phyloP scores from a whole-genome alignment of 1,140 invertebrate genomes.

The Lanistes nyassanus region DNA sequence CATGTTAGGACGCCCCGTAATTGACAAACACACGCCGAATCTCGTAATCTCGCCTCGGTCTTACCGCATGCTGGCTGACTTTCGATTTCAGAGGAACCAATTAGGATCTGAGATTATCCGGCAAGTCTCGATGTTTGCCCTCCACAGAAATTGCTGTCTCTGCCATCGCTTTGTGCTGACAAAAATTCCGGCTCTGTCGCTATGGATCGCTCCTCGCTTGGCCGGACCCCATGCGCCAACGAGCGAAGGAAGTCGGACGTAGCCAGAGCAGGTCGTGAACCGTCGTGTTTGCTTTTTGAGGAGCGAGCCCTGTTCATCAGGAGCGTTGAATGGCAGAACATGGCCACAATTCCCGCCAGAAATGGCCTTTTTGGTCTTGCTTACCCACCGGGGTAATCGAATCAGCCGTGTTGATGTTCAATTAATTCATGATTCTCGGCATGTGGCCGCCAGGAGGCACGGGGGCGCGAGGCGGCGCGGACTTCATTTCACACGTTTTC shows the following conservation, averaged over 20 bases:
- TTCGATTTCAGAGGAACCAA: too few species aligned
- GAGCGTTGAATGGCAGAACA: conserved; percentile 4
- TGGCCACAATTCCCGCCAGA: conserved; percentile 6
- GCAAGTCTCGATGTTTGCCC: background rate
- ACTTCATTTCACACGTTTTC: conserved; percentile 21
- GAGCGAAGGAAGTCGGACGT: background rate
- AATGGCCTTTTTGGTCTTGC: conserved; percentile 2
- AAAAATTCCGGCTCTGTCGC: background rate
- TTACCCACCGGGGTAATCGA: conserved; percentile 24
- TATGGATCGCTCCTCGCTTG: background rate
- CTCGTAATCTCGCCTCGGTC: too few species aligned
- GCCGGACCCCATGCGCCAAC: background rate
- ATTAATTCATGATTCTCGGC: conserved; percentile 26
- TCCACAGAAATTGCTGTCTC: conserved; percentile 1
- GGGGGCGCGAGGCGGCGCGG: background rate
- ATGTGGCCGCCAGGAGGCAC: background rate
- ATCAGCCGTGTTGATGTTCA: conserved; percentile 27
- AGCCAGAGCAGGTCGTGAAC: background rate
- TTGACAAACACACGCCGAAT: too few species aligned
- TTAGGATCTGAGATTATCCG: background rate
- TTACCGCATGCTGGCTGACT: too few species aligned
- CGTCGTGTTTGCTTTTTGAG: conserved; percentile 7
- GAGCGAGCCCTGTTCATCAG: conserved; percentile 14
- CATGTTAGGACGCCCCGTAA: too few species aligned
- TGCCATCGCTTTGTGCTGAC: background rate